A percentile compares a stretch with the other conserved stretches of the same genome.
Conservation (phyloP, 2,797 vertebrate genomes). For the Danio jaintianensis region DNA sequence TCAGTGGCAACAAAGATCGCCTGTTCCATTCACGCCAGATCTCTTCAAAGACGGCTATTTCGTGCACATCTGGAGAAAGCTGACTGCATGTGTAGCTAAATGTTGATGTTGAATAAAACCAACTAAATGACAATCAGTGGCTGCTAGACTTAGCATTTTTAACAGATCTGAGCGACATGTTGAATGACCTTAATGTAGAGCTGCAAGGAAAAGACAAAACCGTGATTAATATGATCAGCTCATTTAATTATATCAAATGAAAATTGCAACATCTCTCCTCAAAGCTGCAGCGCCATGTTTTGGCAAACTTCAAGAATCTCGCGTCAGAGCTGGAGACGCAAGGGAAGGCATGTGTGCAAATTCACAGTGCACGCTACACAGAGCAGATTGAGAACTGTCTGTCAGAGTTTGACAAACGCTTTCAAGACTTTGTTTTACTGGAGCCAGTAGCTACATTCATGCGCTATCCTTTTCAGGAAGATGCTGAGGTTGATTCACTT, state of each 20-base stretch:
- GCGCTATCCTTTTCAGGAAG: constrained; percentile 18
- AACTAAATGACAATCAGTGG: constrained; percentile 23
- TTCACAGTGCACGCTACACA: constrained; percentile 4
- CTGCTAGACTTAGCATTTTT: constrained; percentile 25
- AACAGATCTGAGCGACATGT: constrained; percentile 24
- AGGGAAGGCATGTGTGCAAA: not conserved
- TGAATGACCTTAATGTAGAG: constrained; percentile 41
- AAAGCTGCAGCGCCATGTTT: constrained; percentile 26
- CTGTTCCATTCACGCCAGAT: not conserved
- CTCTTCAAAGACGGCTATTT: constrained; percentile 9
- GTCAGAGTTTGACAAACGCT: constrained; percentile 39
- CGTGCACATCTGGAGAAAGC: not conserved
- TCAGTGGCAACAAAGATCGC: not conserved
- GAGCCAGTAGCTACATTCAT: constrained; percentile 37
- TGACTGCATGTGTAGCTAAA: not conserved
- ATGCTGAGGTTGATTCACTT: constrained; percentile 38
- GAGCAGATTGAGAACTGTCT: constrained; percentile 40
- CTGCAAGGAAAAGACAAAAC: constrained; percentile 27
- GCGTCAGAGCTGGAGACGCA: constrained; percentile 8
- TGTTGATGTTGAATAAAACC: constrained; percentile 9
- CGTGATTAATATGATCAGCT: constrained; percentile 21
- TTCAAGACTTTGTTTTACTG: constrained; percentile 46
- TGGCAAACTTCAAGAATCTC: not conserved
- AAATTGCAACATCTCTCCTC: constrained; percentile 7
- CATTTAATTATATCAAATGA: constrained; percentile 14